Conservation (phyloP, 2,797 vertebrate species). For the Silurus aristotelis region DNA sequence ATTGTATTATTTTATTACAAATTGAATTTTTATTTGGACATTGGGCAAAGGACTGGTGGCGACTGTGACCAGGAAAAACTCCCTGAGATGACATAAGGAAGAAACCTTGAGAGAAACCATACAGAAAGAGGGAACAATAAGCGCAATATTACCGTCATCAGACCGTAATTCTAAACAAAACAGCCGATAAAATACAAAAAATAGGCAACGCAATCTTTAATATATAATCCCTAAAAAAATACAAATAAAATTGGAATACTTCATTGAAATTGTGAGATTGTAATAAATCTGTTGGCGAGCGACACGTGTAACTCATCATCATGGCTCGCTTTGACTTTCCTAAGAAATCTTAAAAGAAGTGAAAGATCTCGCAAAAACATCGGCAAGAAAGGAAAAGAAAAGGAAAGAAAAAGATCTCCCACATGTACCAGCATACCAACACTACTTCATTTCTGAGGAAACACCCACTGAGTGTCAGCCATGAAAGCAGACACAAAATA, state of each 20-base stretch:
- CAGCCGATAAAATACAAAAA: not conserved
- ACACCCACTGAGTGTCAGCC: slow-evolving; percentile 19
- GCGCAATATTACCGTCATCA: not conserved
- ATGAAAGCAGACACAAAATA: slow-evolving; percentile 14
- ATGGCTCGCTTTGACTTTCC: not conserved
- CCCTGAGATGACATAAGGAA: no score
- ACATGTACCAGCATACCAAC: slow-evolving; percentile 15
- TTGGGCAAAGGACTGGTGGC: no score
- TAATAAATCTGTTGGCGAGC: not conserved
- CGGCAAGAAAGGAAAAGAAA: not conserved
- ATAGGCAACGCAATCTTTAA: not conserved
- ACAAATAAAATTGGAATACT: no score
- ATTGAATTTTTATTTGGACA: no score
- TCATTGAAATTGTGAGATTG: not conserved
- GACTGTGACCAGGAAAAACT: no score
- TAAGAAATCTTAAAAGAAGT: not conserved
- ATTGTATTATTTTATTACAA: no score
- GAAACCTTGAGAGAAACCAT: no score
- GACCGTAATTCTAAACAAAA: not conserved
- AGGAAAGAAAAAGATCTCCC: not conserved
- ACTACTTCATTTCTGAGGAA: slow-evolving; percentile 40
- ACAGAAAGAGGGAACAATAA: no score
- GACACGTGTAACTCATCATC: not conserved
- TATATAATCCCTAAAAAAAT: no score
- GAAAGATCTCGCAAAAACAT: not conserved